These are phyloP conservation scores for Hirudinaria manillensis DNA, from an alignment of 2,888 invertebrate genomes.

Conservation along the genomic window DNA sequence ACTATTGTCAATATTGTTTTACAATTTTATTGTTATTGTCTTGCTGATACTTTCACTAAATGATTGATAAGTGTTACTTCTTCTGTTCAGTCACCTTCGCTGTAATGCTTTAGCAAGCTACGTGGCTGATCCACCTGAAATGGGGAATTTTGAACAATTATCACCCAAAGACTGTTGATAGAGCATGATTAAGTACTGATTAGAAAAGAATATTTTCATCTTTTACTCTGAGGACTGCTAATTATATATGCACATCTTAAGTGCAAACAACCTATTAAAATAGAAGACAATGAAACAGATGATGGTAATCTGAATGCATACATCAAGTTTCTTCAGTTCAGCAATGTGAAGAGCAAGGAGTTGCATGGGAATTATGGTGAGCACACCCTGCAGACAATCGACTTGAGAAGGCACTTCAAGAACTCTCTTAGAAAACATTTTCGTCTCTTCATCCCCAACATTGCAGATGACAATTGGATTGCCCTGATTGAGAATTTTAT, in stretches of 20 bases:
- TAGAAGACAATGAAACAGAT: not conserved
- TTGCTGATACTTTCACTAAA: too few relatives aligned
- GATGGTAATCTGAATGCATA: constrained; percentile 33
- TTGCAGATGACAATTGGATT: constrained; percentile 91
- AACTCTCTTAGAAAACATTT: constrained; percentile 67
- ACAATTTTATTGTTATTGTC: too few relatives aligned
- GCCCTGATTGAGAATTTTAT: constrained; percentile 61
- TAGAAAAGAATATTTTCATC: too few relatives aligned
- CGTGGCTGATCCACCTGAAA: constrained; percentile 37
- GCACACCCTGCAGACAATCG: constrained; percentile 85
- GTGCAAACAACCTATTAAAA: not conserved
- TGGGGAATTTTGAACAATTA: not conserved
- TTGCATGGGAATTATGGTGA: constrained; percentile 98
- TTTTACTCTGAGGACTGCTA: not conserved
- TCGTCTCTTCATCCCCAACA: constrained; percentile 82
- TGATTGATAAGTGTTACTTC: too few relatives aligned
- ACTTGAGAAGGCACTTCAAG: constrained; percentile 90
- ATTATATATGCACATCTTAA: not conserved
- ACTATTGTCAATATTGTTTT: too few relatives aligned
- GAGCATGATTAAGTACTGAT: too few relatives aligned
- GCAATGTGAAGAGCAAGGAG: constrained; percentile 96
- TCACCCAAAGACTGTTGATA: not conserved
- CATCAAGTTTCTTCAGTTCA: constrained; percentile 38
- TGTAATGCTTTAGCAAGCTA: constrained; percentile 34
- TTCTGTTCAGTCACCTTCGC: constrained; percentile 30